phyloP scores from a whole-genome alignment of 2,888 invertebrate genomes.

The Eupithecia pulchellata region DNA sequence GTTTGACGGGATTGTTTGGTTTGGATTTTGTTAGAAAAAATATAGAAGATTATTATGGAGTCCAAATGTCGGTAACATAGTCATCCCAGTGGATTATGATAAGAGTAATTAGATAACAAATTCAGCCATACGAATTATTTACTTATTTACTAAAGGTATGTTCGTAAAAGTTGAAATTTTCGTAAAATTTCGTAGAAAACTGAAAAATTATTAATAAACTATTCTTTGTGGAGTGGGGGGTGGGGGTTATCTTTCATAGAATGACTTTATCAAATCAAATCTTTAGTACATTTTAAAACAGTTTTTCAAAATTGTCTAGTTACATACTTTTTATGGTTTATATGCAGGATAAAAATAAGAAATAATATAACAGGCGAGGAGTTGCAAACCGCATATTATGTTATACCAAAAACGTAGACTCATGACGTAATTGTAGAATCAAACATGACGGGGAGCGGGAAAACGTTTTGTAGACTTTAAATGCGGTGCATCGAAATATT shows the following conservation, averaged over 20 bases:
- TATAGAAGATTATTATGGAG: background rate
- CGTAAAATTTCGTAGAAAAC: no score
- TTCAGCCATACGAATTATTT: no score
- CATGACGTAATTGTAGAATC: background rate
- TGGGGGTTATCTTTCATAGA: no score
- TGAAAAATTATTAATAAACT: no score
- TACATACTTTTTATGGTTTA: no score
- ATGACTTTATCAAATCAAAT: no score
- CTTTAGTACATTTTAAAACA: no score
- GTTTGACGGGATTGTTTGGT: constrained; percentile 24
- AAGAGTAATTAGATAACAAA: no score
- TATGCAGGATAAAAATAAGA: background rate
- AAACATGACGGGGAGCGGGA: background rate
- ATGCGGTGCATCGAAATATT: constrained; percentile 1
- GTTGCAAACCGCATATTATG: background rate
- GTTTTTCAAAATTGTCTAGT: no score
- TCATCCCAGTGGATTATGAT: background rate
- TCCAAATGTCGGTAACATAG: background rate
- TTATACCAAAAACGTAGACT: background rate
- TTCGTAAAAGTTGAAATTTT: no score
- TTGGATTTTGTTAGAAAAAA: constrained; percentile 15
- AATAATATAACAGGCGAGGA: background rate
- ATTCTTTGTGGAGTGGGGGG: no score
- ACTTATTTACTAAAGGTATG: no score
- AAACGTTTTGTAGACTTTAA: background rate